These are phyloP conservation scores for Tangara arthus DNA, from an alignment of 2,797 vertebrate species.

Conservation along the genomic window DNA sequence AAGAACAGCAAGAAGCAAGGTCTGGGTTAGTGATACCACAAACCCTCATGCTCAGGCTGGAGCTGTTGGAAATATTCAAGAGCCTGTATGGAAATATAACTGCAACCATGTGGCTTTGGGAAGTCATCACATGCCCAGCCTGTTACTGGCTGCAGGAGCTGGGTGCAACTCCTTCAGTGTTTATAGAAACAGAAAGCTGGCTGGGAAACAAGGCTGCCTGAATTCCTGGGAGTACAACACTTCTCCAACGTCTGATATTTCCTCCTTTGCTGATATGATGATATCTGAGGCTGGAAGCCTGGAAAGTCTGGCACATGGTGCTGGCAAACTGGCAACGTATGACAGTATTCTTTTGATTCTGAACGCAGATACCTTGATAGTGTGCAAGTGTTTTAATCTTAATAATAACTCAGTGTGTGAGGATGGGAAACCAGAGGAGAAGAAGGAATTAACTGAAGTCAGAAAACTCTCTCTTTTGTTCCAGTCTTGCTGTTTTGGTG, in stretches of 20 bases:
- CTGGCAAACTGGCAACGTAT: slow-evolving; percentile 25
- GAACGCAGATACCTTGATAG: background rate
- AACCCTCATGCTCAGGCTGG: background rate
- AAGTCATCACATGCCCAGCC: background rate
- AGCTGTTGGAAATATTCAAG: background rate
- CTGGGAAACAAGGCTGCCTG: background rate
- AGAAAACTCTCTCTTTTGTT: background rate
- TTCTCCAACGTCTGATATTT: slow-evolving; percentile 40
- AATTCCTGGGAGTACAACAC: slow-evolving; percentile 46
- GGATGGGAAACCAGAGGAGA: background rate
- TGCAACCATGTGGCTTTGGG: slow-evolving; percentile 20
- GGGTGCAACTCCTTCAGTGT: background rate
- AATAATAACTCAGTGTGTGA: background rate
- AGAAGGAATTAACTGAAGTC: background rate
- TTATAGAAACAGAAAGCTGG: slow-evolving; percentile 24
- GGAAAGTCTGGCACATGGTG: slow-evolving; percentile 38
- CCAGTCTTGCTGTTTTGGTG: background rate
- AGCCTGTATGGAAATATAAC: background rate
- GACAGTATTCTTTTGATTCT: slow-evolving; percentile 21
- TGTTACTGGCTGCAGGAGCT: background rate
- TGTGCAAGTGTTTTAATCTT: background rate
- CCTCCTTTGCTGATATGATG: slow-evolving; percentile 54
- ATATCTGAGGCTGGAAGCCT: slow-evolving; percentile 49
- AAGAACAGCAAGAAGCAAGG: slow-evolving; percentile 1
- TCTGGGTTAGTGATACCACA: background rate